Percentiles rank a stretch among this genome's conserved stretches.
These are phyloP conservation scores for Garra rufa DNA, from an alignment of 2,113 vertebrate genomes.

Conservation along the genomic window DNA sequence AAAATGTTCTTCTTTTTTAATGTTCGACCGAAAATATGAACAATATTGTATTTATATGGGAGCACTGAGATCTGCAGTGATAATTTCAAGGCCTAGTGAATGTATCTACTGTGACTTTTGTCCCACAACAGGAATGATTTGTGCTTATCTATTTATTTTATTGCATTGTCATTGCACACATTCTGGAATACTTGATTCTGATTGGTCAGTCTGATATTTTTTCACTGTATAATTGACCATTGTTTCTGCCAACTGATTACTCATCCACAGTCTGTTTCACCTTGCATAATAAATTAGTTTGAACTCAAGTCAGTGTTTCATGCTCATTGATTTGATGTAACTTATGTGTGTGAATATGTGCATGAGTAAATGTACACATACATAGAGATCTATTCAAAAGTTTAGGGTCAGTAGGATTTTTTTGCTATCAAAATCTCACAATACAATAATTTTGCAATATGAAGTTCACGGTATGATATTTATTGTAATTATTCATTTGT, in stretches of 20 bases:
- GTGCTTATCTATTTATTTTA: neutral
- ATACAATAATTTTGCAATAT: too few relatives aligned
- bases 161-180: too few relatives aligned
- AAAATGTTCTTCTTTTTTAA: neutral
- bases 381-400: too few relatives aligned
- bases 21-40: neutral
- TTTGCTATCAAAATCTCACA: too few relatives aligned
- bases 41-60: neutral
- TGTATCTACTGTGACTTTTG: neutral
- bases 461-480: too few relatives aligned
- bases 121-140: neutral
- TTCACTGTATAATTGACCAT: neutral
- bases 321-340: neutral
- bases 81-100: neutral
- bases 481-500: too few relatives aligned
- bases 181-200: neutral
- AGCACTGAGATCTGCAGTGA: slow-evolving; percentile 2
- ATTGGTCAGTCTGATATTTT: neutral
- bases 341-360: too few relatives aligned
- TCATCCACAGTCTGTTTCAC: neutral
- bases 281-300: neutral
- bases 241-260: neutral
- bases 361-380: neutral
- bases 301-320: neutral
- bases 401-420: too few relatives aligned